Evolutionary conservation across 2,888 invertebrate genomes (phyloP).

Genomic region (Incurvaria masculella): DNA sequence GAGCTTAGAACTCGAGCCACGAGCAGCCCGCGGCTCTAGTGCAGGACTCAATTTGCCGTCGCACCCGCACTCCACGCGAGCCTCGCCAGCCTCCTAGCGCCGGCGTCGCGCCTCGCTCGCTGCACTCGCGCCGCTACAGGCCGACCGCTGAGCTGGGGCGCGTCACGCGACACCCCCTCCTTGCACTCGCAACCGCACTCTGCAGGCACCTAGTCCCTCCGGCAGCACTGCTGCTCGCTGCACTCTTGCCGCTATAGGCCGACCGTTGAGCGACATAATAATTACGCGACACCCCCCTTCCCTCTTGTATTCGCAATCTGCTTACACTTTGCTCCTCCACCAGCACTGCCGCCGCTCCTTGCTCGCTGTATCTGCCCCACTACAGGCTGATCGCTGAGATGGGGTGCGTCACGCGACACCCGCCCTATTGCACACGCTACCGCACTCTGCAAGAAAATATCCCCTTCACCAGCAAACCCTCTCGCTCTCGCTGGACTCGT

Average conservation of each 20-base stretch:
- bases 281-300: too few species aligned
- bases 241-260: too few species aligned
- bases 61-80: constrained; percentile 22
- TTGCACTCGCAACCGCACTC: too few species aligned
- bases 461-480: too few species aligned
- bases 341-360: constrained; percentile 51
- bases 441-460: too few species aligned
- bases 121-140: constrained; percentile 38
- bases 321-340: constrained; percentile 33
- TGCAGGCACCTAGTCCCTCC: too few species aligned
- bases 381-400: constrained; percentile 31
- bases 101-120: constrained; percentile 50
- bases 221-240: too few species aligned
- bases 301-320: constrained; percentile 22
- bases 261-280: too few species aligned
- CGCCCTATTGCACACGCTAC: not conserved
- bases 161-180: constrained; percentile 5
- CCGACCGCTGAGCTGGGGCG: constrained; percentile 28
- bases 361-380: constrained; percentile 41
- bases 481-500: too few species aligned
- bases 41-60: constrained; percentile 24
- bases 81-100: constrained; percentile 43
- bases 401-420: constrained; percentile 14
- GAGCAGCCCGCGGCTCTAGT: constrained; percentile 48
- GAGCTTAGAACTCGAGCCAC: constrained; percentile 82